phyloP scores from a whole-genome alignment of 2,797 vertebrate genomes.

The Peromyscus attwateri region DNA sequence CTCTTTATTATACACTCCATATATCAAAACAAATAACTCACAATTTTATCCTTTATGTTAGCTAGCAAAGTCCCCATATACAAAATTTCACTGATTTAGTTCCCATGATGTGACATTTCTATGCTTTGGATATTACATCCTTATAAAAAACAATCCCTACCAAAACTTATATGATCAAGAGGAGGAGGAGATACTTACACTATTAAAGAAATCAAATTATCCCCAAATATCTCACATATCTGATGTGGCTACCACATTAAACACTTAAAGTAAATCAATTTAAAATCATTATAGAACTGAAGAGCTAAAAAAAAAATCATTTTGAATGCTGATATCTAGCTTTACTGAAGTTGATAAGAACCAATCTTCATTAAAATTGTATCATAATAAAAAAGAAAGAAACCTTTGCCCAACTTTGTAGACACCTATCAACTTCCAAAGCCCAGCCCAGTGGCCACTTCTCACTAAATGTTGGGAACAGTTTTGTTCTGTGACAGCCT shows the following conservation, averaged over 20 bases:
- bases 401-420: not conserved
- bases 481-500: not conserved
- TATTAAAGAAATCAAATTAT: not conserved
- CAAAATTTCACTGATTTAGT: conserved; percentile 20
- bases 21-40: not conserved
- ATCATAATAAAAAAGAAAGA: not conserved
- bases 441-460: not conserved
- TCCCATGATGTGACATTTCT: not conserved
- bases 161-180: conserved; percentile 25
- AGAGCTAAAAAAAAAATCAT: not conserved
- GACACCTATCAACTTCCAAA: not conserved
- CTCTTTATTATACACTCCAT: not conserved
- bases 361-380: not conserved
- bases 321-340: not conserved
- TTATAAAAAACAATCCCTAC: conserved; percentile 11
- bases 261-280: not conserved
- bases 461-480: not conserved
- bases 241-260: not conserved
- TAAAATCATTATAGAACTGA: conserved; percentile 1
- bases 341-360: conserved; percentile 1
- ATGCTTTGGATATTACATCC: not conserved
- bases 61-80: not conserved
- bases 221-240: not conserved
- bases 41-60: not conserved
- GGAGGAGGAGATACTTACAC: not conserved